Base-by-base conservation (phyloP, 2,113 vertebrate species). In the Nannobrachium achirus region DNA sequence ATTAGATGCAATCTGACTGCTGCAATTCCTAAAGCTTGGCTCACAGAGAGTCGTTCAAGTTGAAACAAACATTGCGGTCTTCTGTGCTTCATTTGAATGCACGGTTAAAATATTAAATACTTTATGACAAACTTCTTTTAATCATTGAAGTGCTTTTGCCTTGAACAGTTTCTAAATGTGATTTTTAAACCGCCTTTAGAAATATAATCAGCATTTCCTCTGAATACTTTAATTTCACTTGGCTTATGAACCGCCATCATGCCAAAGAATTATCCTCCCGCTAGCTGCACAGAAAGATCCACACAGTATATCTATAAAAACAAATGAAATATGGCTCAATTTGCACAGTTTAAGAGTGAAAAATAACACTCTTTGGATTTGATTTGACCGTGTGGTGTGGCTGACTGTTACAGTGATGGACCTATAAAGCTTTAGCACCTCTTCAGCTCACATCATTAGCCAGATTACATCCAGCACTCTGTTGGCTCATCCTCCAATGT, bases 381-480 rank as follows among this genome's bases (percentile, higher is more conserved):
- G 25, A 5, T 33, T 33, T 33, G 25, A 33, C 25, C 6, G 25
- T 33, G 25, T 33, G 25, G 25, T 33, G 25, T 57, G 63, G 56
- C 56, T 46, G 53, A 77, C 59, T 50, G 19, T 4, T 40, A 74
- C 59, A 45, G 69, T 76, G 66, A 61, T 65, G 57, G 25, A 66
- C 75, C 70, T 55, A 65, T 33, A 75, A 49, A 59, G 78, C 53
- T 75, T 76, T 33, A 73, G 50, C 71, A 73, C 33, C 40, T 84
- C 76, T 65, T 62, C 73, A 73, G 74, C 69, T 84, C 79, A 84
- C 81, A 86, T 86, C 69, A 85, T 85, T 90, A 87, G 73, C 71
- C 75, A 87, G 83, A 85, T 83, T 81, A 85, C 59, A 78, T 63
- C 69, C 45, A 38, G 25, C 19, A 71, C 63, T 71, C 61, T 53